phyloP scores from a whole-genome alignment of 2,797 vertebrate genomes.

The Smutsia temminckii region DNA sequence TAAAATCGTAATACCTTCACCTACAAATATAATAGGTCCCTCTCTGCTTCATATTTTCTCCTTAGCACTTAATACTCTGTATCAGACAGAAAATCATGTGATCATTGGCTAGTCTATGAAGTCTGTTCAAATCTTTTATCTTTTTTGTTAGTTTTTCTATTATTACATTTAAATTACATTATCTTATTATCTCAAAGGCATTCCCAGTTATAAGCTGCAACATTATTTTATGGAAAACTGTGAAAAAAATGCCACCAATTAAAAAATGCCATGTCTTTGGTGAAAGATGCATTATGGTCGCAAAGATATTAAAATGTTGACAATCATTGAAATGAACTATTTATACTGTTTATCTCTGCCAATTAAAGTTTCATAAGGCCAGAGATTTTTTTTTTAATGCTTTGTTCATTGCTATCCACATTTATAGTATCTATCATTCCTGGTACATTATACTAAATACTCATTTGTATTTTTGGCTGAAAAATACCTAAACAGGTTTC shows the following conservation, averaged over 20 bases:
- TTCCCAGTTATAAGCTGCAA: background rate
- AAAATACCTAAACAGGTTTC: background rate
- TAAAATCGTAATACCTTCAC: background rate
- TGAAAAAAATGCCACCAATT: background rate
- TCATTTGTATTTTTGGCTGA: background rate
- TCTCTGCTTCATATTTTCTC: background rate
- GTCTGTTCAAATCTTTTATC: background rate
- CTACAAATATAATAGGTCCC: background rate
- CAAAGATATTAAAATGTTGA: background rate
- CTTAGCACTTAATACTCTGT: background rate
- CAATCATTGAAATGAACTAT: background rate
- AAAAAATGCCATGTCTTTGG: background rate
- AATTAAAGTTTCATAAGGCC: background rate
- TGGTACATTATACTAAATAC: background rate
- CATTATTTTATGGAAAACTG: background rate
- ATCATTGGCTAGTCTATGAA: background rate
- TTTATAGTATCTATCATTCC: background rate
- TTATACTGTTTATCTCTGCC: background rate
- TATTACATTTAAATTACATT: background rate
- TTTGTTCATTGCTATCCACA: background rate
- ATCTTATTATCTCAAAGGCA: background rate
- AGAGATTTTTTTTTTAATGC: background rate
- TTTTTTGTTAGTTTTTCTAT: background rate
- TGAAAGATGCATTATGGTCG: background rate
- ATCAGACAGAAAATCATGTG: background rate